Percentiles rank a stretch among this genome's conserved stretches.
These are phyloP conservation scores for Poecilobothrus nobilitatus DNA, from an alignment of 2,888 invertebrate species.

Conservation along the genomic window DNA sequence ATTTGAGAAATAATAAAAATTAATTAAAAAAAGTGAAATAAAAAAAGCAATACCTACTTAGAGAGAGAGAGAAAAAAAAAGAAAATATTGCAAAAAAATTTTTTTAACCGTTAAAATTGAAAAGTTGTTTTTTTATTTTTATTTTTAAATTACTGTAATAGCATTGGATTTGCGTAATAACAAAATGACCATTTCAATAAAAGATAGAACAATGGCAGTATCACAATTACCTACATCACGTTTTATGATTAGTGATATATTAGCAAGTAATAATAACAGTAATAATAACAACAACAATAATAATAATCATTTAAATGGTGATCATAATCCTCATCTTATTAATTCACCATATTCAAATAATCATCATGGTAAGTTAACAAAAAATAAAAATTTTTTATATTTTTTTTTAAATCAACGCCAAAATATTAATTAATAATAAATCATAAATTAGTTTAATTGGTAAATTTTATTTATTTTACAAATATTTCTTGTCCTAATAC, in stretches of 20 bases:
- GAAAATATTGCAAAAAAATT: neutral
- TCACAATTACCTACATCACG: constrained; percentile 26
- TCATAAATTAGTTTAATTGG: neutral
- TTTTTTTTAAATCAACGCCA: constrained; percentile 1
- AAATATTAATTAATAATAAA: neutral
- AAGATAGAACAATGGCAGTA: constrained; percentile 6
- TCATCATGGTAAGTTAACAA: neutral
- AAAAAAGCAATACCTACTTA: neutral
- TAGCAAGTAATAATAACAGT: constrained; percentile 32
- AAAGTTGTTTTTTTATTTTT: too few relatives aligned
- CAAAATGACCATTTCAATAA: constrained; percentile 3
- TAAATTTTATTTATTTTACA: neutral
- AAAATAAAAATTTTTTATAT: neutral
- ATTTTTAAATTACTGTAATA: neutral
- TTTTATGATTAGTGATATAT: constrained; percentile 39
- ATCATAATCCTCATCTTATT: neutral
- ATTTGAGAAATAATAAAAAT: too few relatives aligned
- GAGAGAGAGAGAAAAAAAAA: neutral
- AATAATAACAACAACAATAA: neutral
- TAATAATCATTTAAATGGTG: neutral
- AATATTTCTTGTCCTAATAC: too few relatives aligned
- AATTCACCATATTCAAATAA: neutral
- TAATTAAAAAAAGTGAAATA: too few relatives aligned
- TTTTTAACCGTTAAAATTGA: neutral
- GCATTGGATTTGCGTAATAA: neutral